These are phyloP conservation scores for Craniophora ligustri DNA, from an alignment of 2,888 invertebrate genomes.

Conservation along the genomic window DNA sequence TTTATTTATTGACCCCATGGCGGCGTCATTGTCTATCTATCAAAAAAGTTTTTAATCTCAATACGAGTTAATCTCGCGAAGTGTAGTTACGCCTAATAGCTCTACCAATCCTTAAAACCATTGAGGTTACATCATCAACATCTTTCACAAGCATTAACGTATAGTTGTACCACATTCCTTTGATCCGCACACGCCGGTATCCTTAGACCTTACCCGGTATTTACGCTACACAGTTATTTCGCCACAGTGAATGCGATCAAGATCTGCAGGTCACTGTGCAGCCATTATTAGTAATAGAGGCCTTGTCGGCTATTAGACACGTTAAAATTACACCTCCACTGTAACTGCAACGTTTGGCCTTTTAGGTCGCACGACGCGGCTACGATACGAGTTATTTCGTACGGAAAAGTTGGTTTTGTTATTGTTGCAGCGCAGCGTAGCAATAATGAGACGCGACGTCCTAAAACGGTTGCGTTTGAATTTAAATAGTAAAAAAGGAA, in stretches of 20 bases:
- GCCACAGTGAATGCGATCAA: slow-evolving; percentile 55
- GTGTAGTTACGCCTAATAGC: background rate
- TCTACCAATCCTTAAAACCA: background rate
- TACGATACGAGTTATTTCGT: slow-evolving; percentile 17
- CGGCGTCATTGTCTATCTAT: no score
- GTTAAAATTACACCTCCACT: slow-evolving; percentile 71
- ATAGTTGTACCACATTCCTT: background rate
- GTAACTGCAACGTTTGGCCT: slow-evolving; percentile 50
- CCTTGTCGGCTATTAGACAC: slow-evolving; percentile 68
- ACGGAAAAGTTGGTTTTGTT: background rate
- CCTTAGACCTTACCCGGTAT: slow-evolving; percentile 20
- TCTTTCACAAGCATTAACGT: background rate
- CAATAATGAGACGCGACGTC: no score
- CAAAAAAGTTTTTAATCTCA: no score
- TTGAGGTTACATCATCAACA: no score
- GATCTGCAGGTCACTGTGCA: slow-evolving; percentile 45
- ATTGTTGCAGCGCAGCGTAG: no score
- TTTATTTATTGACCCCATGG: no score
- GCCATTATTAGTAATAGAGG: slow-evolving; percentile 62
- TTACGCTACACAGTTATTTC: slow-evolving; percentile 47
- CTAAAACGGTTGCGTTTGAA: no score
- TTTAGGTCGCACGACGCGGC: slow-evolving; percentile 36
- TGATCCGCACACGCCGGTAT: slow-evolving; percentile 1
- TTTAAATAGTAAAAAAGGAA: no score
- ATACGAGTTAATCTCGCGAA: no score